Percentiles rank a stretch among this genome's conserved stretches.
Conservation (phyloP, 2,797 vertebrate genomes). For the Microctenopoma stevenorrisi region DNA sequence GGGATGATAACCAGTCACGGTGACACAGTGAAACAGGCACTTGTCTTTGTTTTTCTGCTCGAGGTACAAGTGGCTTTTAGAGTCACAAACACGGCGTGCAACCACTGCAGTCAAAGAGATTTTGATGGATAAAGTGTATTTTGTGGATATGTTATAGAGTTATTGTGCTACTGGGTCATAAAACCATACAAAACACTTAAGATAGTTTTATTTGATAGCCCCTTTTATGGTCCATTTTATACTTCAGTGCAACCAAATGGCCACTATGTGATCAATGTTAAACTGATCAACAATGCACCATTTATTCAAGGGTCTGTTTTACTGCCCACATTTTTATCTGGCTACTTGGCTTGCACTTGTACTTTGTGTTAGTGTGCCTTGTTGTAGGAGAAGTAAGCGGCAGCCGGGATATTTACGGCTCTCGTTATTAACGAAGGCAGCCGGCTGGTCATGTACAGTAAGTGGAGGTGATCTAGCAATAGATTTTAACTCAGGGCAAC, state of each 20-base stretch:
- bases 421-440: slow-evolving; percentile 12
- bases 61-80: slow-evolving; percentile 34
- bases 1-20: slow-evolving; percentile 36
- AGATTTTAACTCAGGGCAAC: slow-evolving; percentile 12
- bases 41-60: slow-evolving; percentile 54
- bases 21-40: slow-evolving; percentile 35
- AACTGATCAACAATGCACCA: slow-evolving; percentile 31
- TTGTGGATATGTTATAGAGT: slow-evolving; percentile 26
- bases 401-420: slow-evolving; percentile 18
- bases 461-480: slow-evolving; percentile 18
- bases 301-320: slow-evolving; percentile 27
- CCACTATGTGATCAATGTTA: slow-evolving; percentile 11
- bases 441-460: slow-evolving; percentile 4
- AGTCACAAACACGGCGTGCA: slow-evolving; percentile 10
- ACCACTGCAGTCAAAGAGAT: slow-evolving; percentile 28
- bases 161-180: slow-evolving; percentile 19
- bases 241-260: neutral
- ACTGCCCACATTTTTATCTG: slow-evolving; percentile 19
- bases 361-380: slow-evolving; percentile 5
- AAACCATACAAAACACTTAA: slow-evolving; percentile 30
- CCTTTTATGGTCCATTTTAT: slow-evolving; percentile 25
- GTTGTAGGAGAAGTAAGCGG: slow-evolving; percentile 15
- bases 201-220: slow-evolving; percentile 2
- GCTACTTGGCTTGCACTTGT: slow-evolving; percentile 11
- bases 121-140: slow-evolving; percentile 28